Conservation (phyloP, 2,888 invertebrate genomes). For the Ganaspis brasiliensis region DNA sequence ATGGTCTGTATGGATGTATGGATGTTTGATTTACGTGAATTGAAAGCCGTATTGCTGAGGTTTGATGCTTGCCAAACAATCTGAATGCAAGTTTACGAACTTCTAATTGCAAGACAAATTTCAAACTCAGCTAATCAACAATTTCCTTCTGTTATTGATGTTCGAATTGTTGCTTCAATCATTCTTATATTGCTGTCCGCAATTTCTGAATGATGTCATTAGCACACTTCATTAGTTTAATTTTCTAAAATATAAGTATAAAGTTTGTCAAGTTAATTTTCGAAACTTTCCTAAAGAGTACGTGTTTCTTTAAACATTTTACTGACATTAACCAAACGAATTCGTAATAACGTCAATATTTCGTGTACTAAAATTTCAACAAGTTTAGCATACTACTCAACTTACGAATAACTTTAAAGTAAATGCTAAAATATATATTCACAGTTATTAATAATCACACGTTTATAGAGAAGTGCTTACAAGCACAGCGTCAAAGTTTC, state of each 20-base stretch:
- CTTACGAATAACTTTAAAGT: constrained; percentile 4
- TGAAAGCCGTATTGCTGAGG: constrained; percentile 15
- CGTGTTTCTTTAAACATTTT: too few relatives aligned
- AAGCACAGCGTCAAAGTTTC: constrained; percentile 53
- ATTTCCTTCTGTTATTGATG: neutral
- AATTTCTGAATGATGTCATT: too few relatives aligned
- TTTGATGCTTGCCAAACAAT: constrained; percentile 28
- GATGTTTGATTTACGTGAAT: constrained; percentile 31
- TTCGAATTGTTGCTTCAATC: neutral
- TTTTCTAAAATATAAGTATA: too few relatives aligned
- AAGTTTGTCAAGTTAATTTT: too few relatives aligned
- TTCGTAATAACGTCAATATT: too few relatives aligned
- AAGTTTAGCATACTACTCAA: neutral
- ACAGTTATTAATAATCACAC: constrained; percentile 4
- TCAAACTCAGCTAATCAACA: neutral
- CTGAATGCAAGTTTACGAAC: constrained; percentile 18
- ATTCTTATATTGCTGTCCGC: too few relatives aligned
- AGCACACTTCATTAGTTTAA: too few relatives aligned
- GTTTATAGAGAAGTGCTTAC: constrained; percentile 47
- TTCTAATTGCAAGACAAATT: constrained; percentile 14
- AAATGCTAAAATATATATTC: constrained; percentile 10
- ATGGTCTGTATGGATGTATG: neutral
- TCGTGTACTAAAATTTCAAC: neutral
- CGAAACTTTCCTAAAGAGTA: too few relatives aligned
- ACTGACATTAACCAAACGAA: too few relatives aligned